phyloP scores from a whole-genome alignment of 1,140 invertebrate species.

The Bactericera cockerelli region DNA sequence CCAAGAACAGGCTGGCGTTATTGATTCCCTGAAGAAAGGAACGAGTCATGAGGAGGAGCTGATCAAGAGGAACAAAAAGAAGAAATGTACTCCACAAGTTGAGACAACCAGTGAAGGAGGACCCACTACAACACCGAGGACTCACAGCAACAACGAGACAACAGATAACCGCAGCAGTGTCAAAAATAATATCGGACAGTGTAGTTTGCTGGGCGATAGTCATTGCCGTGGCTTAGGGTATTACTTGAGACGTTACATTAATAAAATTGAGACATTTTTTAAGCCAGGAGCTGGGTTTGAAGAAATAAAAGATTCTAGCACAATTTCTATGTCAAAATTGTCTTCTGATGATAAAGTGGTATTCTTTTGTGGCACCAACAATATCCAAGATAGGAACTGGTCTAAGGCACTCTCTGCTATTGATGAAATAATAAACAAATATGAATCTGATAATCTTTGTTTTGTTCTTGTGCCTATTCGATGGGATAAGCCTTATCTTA shows the following conservation, averaged over 20 bases:
- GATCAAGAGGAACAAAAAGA: neutral
- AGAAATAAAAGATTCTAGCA: neutral
- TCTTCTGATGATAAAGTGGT: neutral
- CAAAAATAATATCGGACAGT: neutral
- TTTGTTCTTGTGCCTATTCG: neutral
- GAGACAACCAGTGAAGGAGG: too few relatives aligned
- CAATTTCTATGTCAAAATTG: neutral
- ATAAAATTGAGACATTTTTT: constrained; percentile 2
- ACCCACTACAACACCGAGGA: neutral
- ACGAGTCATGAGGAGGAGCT: neutral
- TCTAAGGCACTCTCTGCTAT: neutral
- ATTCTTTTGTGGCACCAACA: neutral
- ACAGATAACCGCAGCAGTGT: neutral
- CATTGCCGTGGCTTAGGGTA: neutral
- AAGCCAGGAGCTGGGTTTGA: neutral
- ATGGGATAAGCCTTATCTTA: neutral
- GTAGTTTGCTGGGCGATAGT: neutral
- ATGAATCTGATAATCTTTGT: neutral
- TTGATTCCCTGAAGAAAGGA: neutral
- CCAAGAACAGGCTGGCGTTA: neutral
- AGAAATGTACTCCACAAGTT: neutral
- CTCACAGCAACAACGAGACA: neutral
- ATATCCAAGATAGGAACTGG: neutral
- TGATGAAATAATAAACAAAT: neutral
- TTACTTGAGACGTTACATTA: neutral